Evolutionary conservation across 2,113 vertebrate genomes (phyloP).

Genomic region (Chelonoidis abingdonii): DNA sequence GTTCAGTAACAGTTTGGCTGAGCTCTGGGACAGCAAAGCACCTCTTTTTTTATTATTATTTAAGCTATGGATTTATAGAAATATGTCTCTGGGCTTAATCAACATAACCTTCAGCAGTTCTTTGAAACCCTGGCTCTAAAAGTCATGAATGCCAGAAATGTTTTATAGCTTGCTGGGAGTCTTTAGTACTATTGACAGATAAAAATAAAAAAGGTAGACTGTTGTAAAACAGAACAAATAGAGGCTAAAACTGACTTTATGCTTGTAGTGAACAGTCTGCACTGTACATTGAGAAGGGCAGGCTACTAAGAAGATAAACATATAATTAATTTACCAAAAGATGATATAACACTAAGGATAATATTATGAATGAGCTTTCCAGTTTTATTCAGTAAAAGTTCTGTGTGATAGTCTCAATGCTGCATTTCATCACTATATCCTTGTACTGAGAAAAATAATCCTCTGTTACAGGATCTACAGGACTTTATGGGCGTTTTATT

Average conservation of each 20-base stretch:
- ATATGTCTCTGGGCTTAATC: constrained; percentile 61
- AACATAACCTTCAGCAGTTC: constrained; percentile 59
- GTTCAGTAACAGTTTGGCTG: constrained; percentile 44
- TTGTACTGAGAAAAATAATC: not conserved
- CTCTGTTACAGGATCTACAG: not conserved
- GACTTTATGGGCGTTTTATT: not conserved
- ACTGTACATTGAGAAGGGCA: not conserved
- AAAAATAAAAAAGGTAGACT: constrained; percentile 42
- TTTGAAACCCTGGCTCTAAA: constrained; percentile 68
- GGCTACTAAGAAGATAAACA: not conserved
- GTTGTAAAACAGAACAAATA: constrained; percentile 6
- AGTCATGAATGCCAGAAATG: constrained; percentile 67
- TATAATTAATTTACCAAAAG: not conserved
- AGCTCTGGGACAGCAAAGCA: constrained; percentile 49
- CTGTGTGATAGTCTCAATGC: rapidly evolving
- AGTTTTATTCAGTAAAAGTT: not conserved
- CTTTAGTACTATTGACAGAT: constrained; percentile 64
- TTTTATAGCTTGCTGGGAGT: constrained; percentile 52
- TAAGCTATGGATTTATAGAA: constrained; percentile 59
- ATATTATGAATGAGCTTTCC: not conserved
- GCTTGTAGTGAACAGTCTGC: not conserved
- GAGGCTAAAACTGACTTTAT: not conserved
- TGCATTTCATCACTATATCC: not conserved
- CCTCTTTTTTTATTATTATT: constrained; percentile 49
- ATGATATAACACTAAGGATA: not conserved